Evolutionary conservation across 1,140 invertebrate species (phyloP).

Genomic region (Drosophila varians): DNA sequence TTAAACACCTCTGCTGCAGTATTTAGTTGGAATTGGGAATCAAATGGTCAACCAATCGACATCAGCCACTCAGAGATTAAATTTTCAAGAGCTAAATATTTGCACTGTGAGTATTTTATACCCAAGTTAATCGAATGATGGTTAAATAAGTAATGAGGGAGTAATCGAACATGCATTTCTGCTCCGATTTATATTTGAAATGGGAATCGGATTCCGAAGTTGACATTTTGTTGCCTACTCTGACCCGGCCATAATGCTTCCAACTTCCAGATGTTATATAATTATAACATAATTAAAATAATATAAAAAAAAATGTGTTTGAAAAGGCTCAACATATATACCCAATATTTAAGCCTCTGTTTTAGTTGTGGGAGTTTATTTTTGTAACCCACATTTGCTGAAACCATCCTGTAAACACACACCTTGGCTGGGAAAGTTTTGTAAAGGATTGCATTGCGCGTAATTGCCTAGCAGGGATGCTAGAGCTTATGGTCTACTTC

Average conservation of each 20-base stretch:
- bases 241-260: constrained; percentile 32
- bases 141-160: constrained; percentile 28
- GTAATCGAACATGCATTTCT: constrained; percentile 8
- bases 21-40: constrained; percentile 9
- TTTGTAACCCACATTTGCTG: neutral
- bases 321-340: neutral
- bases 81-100: constrained; percentile 14
- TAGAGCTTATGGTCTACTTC: constrained; percentile 22
- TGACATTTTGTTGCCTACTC: no score
- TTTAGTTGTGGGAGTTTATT: neutral
- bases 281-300: no score
- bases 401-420: constrained; percentile 27
- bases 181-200: constrained; percentile 16
- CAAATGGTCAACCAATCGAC: constrained; percentile 4
- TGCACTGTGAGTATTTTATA: neutral
- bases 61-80: constrained; percentile 17
- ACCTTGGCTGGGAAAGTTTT: constrained; percentile 44
- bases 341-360: neutral
- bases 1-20: constrained; percentile 9
- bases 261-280: neutral
- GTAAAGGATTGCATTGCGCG: constrained; percentile 57
- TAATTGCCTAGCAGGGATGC: constrained; percentile 40
- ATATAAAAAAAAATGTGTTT: no score
- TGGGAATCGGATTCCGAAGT: neutral
- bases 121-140: constrained; percentile 11